Base-by-base conservation (phyloP, 2,113 vertebrate species). In the Oreochromis niloticus region DNA sequence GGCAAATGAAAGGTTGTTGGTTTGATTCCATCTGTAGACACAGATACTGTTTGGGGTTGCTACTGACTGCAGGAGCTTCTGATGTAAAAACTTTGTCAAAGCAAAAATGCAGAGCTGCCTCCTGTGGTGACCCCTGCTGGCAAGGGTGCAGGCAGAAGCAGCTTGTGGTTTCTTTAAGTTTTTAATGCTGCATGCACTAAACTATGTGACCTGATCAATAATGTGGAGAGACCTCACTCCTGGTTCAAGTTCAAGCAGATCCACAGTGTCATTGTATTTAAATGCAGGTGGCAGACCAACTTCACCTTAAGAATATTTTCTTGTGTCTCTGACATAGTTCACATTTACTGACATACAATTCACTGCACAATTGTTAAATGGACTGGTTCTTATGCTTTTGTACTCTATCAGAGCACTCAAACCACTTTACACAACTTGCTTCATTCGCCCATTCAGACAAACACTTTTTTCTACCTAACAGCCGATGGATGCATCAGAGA, bases 241-340 rank as follows among this genome's bases (percentile, higher is more conserved):
- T n/a, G 10, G 85, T 24, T 88, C 50, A 1, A 91, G 43, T 12
- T 89, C 57, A 68, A 81, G 87, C 6, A 91, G n/a, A 22, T 91
- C 87, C 5, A 92, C 85, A 3, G 80, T 89, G 22, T 90, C 82
- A 79, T 91, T 90, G 48, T 90, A 87, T 17, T 59, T 7, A 2
- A 88, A 85, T 11, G 85, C 85, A 30, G 90, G 3, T 2, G 36
- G 83, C 2, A 90, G 8, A 7, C 85, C 84, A 6, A 85, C 61
- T 19, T 63, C 80, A 16, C 80, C 30, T 32, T 68, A n/a, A 34
- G 32, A 34, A 12, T 66, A 56, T 22, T 22, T 32, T 22, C 34
- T 39, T 66, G 17, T 68, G 22, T 24, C 66, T 43, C 39, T 71
- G 39, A 71, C n/a, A 24, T 14, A 71, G 36, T 71, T 71, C 39